Evolutionary conservation across 2,113 vertebrate genomes (phyloP).

Genomic region (Barbus barbus): DNA sequence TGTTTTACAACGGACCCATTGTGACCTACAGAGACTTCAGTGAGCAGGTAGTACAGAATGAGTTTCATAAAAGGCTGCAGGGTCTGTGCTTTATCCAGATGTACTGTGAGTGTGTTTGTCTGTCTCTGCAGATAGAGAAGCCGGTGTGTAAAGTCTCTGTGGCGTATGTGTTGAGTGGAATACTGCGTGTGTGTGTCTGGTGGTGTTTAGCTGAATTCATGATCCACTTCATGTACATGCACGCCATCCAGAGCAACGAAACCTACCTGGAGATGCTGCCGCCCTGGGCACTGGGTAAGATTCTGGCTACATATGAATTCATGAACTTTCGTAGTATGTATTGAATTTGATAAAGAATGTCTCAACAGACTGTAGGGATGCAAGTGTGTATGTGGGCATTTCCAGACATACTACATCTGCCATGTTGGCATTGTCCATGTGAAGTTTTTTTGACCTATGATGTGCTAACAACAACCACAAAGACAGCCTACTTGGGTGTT

Average conservation of each 20-base stretch:
- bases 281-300: conserved; percentile 89
- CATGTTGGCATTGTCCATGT: neutral
- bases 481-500: neutral
- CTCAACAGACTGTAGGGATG: too few species aligned
- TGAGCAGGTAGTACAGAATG: conserved; percentile 77
- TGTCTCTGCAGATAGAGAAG: conserved; percentile 77
- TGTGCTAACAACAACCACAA: neutral
- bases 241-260: conserved; percentile 84
- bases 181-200: conserved; percentile 83
- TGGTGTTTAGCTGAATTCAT: conserved; percentile 90
- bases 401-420: neutral
- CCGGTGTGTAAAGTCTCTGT: conserved; percentile 58
- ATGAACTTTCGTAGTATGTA: neutral
- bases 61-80: neutral
- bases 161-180: conserved; percentile 65
- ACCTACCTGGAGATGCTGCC: conserved; percentile 82
- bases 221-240: conserved; percentile 92
- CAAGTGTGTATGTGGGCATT: neutral
- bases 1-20: conserved; percentile 93
- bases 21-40: conserved; percentile 85
- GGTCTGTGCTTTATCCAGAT: neutral
- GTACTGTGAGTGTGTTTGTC: neutral
- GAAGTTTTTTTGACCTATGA: neutral
- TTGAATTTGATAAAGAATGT: neutral
- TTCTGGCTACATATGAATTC: neutral